These are phyloP conservation scores for Hozukius guyotensis DNA, from an alignment of 2,797 vertebrate genomes.

Conservation along the genomic window DNA sequence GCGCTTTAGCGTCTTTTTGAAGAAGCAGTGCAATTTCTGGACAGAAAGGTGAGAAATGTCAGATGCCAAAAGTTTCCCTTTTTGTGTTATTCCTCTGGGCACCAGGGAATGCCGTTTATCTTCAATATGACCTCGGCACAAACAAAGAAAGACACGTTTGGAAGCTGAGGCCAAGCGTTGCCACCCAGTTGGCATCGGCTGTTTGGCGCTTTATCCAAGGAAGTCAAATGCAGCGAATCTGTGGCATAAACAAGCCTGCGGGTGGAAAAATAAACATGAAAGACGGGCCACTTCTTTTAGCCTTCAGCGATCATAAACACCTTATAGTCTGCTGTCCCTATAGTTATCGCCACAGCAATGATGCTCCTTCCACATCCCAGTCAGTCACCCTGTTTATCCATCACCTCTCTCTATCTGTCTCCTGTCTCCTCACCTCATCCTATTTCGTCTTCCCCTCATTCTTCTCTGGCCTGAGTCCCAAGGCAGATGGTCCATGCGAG, in stretches of 20 bases:
- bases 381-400: slow-evolving; percentile 3
- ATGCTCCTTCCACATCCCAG: not conserved
- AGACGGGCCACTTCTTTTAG: slow-evolving; percentile 54
- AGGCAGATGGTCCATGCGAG: slow-evolving; percentile 76
- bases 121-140: slow-evolving; percentile 44
- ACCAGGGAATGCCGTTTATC: slow-evolving; percentile 1
- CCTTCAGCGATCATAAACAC: slow-evolving; percentile 47
- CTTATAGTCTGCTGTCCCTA: slow-evolving; percentile 33
- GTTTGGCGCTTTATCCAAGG: slow-evolving; percentile 50
- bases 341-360: not conserved
- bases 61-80: not conserved
- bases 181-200: slow-evolving; percentile 46
- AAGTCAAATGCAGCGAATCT: slow-evolving; percentile 54
- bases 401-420: not conserved
- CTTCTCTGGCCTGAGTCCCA: slow-evolving; percentile 70
- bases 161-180: slow-evolving; percentile 35
- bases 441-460: slow-evolving; percentile 37
- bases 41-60: not conserved
- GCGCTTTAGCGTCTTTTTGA: not conserved
- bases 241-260: slow-evolving; percentile 67
- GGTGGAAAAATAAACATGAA: slow-evolving; percentile 59
- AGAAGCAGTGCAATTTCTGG: not conserved
- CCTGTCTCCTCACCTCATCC: slow-evolving; percentile 13
- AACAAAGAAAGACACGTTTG: slow-evolving; percentile 29
- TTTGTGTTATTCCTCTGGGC: not conserved